Evolutionary conservation across 2,797 vertebrate genomes (phyloP), one percentile per base, ranked within the genome.

Genomic region (Cephalopachus bancanus): DNA sequence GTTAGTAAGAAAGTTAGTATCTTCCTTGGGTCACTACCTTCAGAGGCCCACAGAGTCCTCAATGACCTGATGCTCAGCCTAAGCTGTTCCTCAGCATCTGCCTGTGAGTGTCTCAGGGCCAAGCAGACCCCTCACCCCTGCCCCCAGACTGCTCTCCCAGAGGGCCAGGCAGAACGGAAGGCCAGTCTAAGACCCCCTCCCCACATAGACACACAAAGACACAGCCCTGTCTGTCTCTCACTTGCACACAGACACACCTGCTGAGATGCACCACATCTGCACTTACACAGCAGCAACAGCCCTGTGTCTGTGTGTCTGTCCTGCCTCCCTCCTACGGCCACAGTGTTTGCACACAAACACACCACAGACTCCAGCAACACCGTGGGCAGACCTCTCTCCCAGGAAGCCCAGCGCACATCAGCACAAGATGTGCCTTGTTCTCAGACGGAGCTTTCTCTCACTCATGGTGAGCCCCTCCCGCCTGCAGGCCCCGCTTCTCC

Each of bases 391-490:
- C 60, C 79, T 33, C 91, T 59, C 79, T 69, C 93, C 75, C 90
- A 93, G 97, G 96, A 96, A 96, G 74, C 75, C 78, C 60, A 7
- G 62, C 85, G 75, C 75, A 81, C 2, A 7, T 53, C 57, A 3
- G 80, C 44, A 97, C 96, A 98, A 97, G 94, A 79, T 74, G n/a
- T 53, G 69, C 17, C 97, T 98, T 98, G 98, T 98, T 98, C 95
- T 97, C 96, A 30, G 92, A 93, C 71, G 55, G 74, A 72, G 57
- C 91, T 69, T 62, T 75, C 80, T 83, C 79, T 59, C 10, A 9
- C 86, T 53, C 30, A 12, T 20, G 22, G 33, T 3, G 30, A 33
- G 33, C 94, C 51, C 81, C 88, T 30, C 89, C 85, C 26, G 1
- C 83, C 79, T 91, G 91, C 75, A 96, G 97, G 86, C 97, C 88